Evolutionary conservation across 2,888 invertebrate genomes (phyloP).

Genomic region (Volucella inanis): DNA sequence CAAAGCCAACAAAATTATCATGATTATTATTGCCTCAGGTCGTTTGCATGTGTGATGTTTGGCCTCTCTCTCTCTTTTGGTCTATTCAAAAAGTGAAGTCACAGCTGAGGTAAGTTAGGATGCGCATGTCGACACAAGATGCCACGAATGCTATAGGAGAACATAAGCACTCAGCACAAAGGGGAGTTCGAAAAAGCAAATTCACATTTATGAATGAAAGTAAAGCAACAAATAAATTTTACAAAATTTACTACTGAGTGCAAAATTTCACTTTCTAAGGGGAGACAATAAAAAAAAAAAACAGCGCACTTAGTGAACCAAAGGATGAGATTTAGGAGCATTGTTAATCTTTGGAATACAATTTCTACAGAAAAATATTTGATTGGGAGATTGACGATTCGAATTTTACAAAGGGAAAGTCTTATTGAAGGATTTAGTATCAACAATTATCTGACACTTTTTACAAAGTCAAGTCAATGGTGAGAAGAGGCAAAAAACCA

Average conservation of each 20-base stretch:
- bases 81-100: conserved; percentile 20
- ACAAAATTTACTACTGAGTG: conserved; percentile 27
- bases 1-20: conserved; percentile 69
- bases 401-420: too few relatives aligned
- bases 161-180: conserved; percentile 9
- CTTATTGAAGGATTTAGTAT: too few relatives aligned
- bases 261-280: conserved; percentile 68
- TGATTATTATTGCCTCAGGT: conserved; percentile 70
- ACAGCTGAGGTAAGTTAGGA: conserved; percentile 56
- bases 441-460: too few relatives aligned
- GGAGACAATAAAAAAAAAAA: conserved; percentile 17
- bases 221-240: conserved; percentile 68
- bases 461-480: too few relatives aligned
- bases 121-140: conserved; percentile 61
- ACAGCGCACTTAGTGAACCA: conserved; percentile 27
- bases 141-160: conserved; percentile 30
- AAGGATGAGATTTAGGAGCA: conserved; percentile 53
- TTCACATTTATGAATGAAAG: conserved; percentile 69
- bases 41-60: conserved; percentile 59
- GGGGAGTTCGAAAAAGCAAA: conserved; percentile 21
- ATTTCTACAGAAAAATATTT: too few relatives aligned
- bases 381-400: too few relatives aligned
- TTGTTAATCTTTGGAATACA: conserved; percentile 8
- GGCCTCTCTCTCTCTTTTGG: conserved; percentile 7
- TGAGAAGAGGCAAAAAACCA: too few relatives aligned